phyloP scores from a whole-genome alignment of 2,797 vertebrate species.

The Tokudaia tokunoshimensis region DNA sequence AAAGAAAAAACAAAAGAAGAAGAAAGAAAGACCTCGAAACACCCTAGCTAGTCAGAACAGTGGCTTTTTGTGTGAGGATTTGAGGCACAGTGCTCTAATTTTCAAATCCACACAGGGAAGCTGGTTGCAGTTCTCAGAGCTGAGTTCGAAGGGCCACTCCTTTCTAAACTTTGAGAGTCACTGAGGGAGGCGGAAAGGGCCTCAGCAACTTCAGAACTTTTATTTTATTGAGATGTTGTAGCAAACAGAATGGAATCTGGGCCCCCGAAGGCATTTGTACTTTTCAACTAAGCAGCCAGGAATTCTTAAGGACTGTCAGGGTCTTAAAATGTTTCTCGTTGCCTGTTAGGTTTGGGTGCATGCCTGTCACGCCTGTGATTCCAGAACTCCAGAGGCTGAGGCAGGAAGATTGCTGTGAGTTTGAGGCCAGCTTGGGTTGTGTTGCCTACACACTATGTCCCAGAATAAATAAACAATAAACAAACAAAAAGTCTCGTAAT shows the following conservation, averaged over 20 bases:
- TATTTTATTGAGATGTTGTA: background rate
- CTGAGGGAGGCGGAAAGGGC: background rate
- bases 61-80: conserved; percentile 74
- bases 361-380: background rate
- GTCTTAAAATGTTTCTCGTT: background rate
- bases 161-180: background rate
- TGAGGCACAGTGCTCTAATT: conserved; percentile 32
- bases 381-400: background rate
- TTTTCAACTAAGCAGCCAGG: background rate
- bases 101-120: background rate
- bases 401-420: background rate
- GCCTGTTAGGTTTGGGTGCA: background rate
- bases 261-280: background rate
- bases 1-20: background rate
- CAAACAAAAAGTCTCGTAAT: background rate
- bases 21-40: conserved; percentile 5
- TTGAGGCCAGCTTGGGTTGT: background rate
- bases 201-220: background rate
- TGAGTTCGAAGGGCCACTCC: background rate
- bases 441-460: background rate
- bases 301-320: background rate
- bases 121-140: conserved; percentile 12
- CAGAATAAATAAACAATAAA: background rate
- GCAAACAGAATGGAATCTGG: background rate
- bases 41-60: conserved; percentile 70